phyloP scores from a whole-genome alignment of 2,113 vertebrate species.

The Ammodytes marinus region DNA sequence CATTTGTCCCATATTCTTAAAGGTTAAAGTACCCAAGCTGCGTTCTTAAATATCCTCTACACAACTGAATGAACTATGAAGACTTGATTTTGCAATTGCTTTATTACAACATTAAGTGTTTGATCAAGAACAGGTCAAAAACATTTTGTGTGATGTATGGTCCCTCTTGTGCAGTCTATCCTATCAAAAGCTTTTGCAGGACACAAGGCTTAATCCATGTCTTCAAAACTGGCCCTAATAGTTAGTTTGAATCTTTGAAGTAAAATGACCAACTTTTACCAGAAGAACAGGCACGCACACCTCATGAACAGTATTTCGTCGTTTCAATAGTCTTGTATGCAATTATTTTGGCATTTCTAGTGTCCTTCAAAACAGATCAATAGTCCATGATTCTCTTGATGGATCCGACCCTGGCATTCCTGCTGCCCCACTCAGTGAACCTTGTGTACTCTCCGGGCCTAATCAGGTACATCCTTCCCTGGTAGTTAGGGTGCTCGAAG shows the following conservation, averaged over 20 bases:
- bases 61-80: slow-evolving; percentile 30
- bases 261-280: neutral
- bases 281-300: neutral
- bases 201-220: too few relatives aligned
- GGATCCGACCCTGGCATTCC: slow-evolving; percentile 76
- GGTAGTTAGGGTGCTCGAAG: slow-evolving; percentile 75
- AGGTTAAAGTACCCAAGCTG: neutral
- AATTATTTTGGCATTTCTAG: neutral
- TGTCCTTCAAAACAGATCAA: slow-evolving; percentile 27
- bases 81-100: slow-evolving; percentile 34
- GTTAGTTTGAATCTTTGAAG: neutral
- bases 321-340: neutral
- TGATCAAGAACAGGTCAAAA: slow-evolving; percentile 12
- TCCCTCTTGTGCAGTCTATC: neutral
- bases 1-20: neutral
- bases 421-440: slow-evolving; percentile 80
- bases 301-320: neutral
- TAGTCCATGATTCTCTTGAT: slow-evolving; percentile 75
- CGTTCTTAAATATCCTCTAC: neutral
- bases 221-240: neutral
- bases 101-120: slow-evolving; percentile 24
- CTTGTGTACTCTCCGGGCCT: slow-evolving; percentile 78
- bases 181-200: neutral
- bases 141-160: neutral
- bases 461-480: slow-evolving; percentile 78